These are phyloP conservation scores for Sternarchorhynchus goeldii DNA, from an alignment of 2,797 vertebrate genomes.

Conservation along the genomic window DNA sequence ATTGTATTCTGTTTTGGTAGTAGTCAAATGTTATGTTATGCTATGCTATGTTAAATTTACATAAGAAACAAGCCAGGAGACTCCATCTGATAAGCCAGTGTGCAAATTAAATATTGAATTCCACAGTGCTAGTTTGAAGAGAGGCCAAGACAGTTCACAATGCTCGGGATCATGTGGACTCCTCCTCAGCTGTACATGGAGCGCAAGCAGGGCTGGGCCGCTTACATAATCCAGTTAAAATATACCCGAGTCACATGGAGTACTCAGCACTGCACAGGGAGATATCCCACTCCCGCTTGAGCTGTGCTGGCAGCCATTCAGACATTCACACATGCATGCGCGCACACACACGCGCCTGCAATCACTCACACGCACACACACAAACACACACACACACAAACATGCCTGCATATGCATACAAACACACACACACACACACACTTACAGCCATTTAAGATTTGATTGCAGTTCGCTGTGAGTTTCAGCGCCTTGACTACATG, in stretches of 20 bases:
- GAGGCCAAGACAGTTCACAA: conserved; percentile 65
- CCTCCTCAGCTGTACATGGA: conserved; percentile 71
- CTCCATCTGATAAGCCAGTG: conserved; percentile 50
- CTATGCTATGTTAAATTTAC: too few species aligned
- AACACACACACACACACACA: conserved; percentile 50
- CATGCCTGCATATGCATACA: conserved; percentile 31
- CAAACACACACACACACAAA: conserved; percentile 30
- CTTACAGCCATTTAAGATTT: conserved; percentile 60
- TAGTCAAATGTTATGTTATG: too few species aligned
- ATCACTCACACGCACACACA: conserved; percentile 13
- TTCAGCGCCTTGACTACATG: conserved; percentile 69
- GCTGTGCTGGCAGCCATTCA: conserved; percentile 74
- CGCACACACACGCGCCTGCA: conserved; percentile 29
- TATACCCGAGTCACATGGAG: conserved; percentile 81
- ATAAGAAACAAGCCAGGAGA: conserved; percentile 16
- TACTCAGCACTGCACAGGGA: conserved; percentile 72
- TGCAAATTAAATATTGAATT: conserved; percentile 63
- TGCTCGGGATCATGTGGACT: conserved; percentile 72
- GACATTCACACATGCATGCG: conserved; percentile 61
- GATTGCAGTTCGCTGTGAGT: conserved; percentile 68
- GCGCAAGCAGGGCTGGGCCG: conserved; percentile 69
- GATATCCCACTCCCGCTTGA: conserved; percentile 73
- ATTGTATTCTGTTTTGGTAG: too few species aligned
- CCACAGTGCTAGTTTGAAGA: conserved; percentile 57
- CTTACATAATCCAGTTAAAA: conserved; percentile 84